Conservation (phyloP, 2,888 invertebrate genomes). For the Clivina fossor region DNA sequence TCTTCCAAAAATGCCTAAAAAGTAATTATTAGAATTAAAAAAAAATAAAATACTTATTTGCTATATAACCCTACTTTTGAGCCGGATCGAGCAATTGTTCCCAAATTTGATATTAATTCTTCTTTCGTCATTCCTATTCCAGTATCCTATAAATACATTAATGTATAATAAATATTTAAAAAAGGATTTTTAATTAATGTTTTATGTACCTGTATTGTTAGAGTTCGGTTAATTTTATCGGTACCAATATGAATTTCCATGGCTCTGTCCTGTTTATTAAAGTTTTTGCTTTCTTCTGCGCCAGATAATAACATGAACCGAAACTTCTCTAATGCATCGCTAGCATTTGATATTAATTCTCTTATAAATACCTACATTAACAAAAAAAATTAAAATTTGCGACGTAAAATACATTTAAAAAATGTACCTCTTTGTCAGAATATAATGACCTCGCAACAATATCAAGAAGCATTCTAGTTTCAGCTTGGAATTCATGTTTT, state of each 20-base stretch:
- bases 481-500: constrained; percentile 93
- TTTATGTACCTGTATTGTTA: constrained; percentile 76
- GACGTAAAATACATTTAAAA: not conserved
- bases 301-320: constrained; percentile 71
- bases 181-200: constrained; percentile 27
- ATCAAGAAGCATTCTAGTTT: constrained; percentile 91
- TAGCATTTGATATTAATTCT: constrained; percentile 94
- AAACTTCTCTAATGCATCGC: constrained; percentile 95
- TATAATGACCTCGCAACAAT: constrained; percentile 97
- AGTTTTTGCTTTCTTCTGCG: constrained; percentile 53
- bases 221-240: constrained; percentile 80
- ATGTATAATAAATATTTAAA: constrained; percentile 9
- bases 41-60: constrained; percentile 11
- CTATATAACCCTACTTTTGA: constrained; percentile 66
- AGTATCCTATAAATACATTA: constrained; percentile 67
- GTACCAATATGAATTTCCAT: constrained; percentile 88
- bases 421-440: constrained; percentile 88
- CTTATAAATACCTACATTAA: constrained; percentile 85
- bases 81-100: constrained; percentile 94
- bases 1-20: constrained; percentile 80
- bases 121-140: constrained; percentile 95
- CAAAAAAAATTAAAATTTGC: constrained; percentile 16
- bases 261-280: constrained; percentile 63
- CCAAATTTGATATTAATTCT: constrained; percentile 86
- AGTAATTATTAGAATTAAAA: constrained; percentile 18